Evolutionary conservation across 1,140 invertebrate genomes (phyloP).

Genomic region (Philotrypesis tridentata): DNA sequence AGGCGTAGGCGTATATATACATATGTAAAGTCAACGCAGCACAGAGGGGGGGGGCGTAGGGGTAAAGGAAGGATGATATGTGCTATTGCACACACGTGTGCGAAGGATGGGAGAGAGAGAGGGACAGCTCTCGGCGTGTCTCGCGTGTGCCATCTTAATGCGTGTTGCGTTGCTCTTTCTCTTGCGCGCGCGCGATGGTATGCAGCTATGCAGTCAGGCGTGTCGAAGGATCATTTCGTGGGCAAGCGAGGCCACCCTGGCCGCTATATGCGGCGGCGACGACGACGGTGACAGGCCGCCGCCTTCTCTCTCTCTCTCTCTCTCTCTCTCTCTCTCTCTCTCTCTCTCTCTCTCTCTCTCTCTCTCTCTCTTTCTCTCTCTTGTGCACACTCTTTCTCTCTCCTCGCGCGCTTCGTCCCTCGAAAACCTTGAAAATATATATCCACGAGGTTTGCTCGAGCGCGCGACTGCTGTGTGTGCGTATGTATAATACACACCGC

Average conservation of each 20-base stretch:
- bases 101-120: conserved; percentile 20
- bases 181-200: conserved; percentile 45
- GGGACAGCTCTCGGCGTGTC: not conserved
- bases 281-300: conserved; percentile 14
- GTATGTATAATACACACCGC: no score
- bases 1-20: not conserved
- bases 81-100: not conserved
- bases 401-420: not conserved
- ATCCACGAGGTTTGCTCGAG: conserved; percentile 1
- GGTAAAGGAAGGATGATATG: not conserved
- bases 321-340: not conserved
- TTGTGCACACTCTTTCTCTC: not conserved
- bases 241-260: conserved; percentile 54
- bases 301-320: conserved; percentile 3
- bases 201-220: conserved; percentile 58
- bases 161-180: not conserved
- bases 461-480: no score
- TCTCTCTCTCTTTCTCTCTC: not conserved
- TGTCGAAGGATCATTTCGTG: conserved; percentile 61
- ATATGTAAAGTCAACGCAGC: not conserved
- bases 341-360: not conserved
- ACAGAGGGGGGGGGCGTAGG: no score
- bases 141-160: conserved; percentile 28
- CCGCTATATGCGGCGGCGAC: not conserved
- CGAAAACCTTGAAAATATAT: conserved; percentile 33